Evolutionary conservation across 2,888 invertebrate species (phyloP), one percentile per base, ranked within the genome.

Genomic region (Lasioglossum malachurum): DNA sequence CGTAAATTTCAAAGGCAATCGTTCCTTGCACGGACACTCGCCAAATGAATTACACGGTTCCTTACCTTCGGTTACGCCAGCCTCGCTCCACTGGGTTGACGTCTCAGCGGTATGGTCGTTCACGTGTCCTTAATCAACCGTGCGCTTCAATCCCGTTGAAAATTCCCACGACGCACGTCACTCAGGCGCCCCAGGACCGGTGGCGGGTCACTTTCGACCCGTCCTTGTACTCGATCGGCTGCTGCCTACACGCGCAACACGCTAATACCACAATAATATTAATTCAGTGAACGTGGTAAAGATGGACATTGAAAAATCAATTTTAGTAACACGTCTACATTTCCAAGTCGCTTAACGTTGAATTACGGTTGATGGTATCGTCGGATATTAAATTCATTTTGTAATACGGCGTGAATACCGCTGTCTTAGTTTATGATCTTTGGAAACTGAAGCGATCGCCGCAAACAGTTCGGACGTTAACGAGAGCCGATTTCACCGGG

Each of bases 1-100:
- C 83, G 83, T 85, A 53, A 76, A 83, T 85, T 73, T 83, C 72
- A 64, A 79, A 83, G 73, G 73, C 75, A 73, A 75, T 78, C 69
- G 83, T 83, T 81, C 49, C 60, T 83, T 83, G 64, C 71, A 67
- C 77, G 75, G 75, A 81, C 76, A 81, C 60, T 75, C 71, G 49
- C 41, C 77, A 44, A 46, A 31, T 60, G 49, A 75, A 82, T 84
- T 82, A 78, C 75, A 60, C 46, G 84, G 82, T 82, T 78, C 77
- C 72, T 82, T 76, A 64, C n/a, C 67, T 72, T 38, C 44, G 0
- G 46, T 74, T 80, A 75, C 75, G 69, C 69, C 75, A 74, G 44
- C 41, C 38, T 4, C 60, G 27, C 60, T 60, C 60, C 60, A 27
- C n/a, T 27, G 27, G 60, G 2, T 27, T 16, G 60, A 60, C 60